These are phyloP conservation scores for Slavum lentiscoides DNA, from an alignment of 2,888 invertebrate genomes.

Conservation along the genomic window DNA sequence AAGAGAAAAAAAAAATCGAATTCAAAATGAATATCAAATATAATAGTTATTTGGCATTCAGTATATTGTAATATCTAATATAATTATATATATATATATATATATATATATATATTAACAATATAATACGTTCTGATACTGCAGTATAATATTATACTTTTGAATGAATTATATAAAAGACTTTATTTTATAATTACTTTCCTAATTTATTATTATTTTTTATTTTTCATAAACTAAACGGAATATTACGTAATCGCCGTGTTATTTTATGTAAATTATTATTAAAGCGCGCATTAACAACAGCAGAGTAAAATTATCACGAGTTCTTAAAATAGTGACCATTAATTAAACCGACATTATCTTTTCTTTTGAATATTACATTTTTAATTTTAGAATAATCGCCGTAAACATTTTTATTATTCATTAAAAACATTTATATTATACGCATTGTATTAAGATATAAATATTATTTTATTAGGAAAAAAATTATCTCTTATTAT, in stretches of 20 bases:
- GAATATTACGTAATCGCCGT: conserved; percentile 2
- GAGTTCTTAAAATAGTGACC: conserved; percentile 8
- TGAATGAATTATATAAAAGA: not conserved
- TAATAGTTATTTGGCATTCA: not conserved
- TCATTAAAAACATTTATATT: too few relatives aligned
- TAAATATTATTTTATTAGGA: too few relatives aligned
- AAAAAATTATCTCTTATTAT: too few relatives aligned
- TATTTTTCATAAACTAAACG: not conserved
- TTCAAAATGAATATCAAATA: not conserved
- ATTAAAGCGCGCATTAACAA: not conserved
- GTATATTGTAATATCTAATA: too few relatives aligned
- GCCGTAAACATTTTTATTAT: not conserved
- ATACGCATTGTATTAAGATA: too few relatives aligned
- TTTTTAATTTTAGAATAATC: conserved; percentile 12
- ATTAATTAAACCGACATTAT: conserved; percentile 24
- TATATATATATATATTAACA: too few relatives aligned
- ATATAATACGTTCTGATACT: too few relatives aligned
- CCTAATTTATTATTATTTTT: not conserved
- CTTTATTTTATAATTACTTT: not conserved
- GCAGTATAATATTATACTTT: too few relatives aligned
- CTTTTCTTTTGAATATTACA: not conserved
- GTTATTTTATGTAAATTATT: conserved; percentile 13
- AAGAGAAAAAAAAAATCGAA: not conserved
- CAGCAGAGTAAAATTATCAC: conserved; percentile 16
- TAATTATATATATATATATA: not conserved